Conservation (phyloP, 2,888 invertebrate species). For the Spicauda simplicius region DNA sequence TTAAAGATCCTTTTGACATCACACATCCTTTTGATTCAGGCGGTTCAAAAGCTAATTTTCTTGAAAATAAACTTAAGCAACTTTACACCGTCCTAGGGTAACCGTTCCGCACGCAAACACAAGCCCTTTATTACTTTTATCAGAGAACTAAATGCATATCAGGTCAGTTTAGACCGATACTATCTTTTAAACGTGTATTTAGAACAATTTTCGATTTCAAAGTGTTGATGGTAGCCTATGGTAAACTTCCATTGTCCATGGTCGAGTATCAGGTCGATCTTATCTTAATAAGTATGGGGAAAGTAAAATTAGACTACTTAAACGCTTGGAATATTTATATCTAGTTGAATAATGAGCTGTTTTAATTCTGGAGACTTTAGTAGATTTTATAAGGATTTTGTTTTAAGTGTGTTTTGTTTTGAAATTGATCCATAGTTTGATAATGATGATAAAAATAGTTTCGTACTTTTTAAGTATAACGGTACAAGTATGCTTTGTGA, state of each 20-base stretch:
- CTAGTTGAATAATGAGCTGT: background rate
- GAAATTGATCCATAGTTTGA: no score
- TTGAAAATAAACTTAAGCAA: no score
- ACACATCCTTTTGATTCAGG: no score
- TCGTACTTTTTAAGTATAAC: no score
- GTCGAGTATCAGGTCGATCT: constrained; percentile 5
- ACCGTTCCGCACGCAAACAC: constrained; percentile 20
- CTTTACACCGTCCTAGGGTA: background rate
- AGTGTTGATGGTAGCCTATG: constrained; percentile 11
- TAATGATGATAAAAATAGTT: no score
- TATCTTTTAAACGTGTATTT: constrained; percentile 15
- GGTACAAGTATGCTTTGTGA: no score
- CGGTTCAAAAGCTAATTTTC: no score
- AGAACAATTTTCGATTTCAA: constrained; percentile 13
- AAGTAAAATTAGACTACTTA: constrained; percentile 18
- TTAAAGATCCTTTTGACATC: no score
- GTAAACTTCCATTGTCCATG: constrained; percentile 3
- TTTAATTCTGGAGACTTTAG: background rate
- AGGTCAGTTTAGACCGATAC: constrained; percentile 14
- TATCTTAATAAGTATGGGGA: constrained; percentile 26
- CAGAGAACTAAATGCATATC: constrained; percentile 21
- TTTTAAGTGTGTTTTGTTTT: background rate
- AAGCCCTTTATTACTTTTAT: constrained; percentile 29
- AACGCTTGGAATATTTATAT: constrained; percentile 22
- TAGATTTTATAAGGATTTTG: background rate